Base-by-base conservation (phyloP, 2,113 vertebrate genomes). In the Sebastes schlegelii region DNA sequence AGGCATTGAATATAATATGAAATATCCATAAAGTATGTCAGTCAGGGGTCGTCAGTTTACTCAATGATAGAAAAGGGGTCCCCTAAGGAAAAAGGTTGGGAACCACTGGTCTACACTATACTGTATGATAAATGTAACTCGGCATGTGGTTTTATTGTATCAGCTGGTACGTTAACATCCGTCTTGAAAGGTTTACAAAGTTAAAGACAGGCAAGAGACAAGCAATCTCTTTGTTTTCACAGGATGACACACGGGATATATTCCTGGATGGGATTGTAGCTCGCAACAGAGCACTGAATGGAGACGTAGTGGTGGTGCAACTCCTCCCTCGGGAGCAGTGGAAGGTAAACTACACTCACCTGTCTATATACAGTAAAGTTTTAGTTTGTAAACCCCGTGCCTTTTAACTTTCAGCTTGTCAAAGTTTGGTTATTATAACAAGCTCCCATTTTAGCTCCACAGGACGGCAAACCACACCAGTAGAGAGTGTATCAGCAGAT, bases 241-340 rank as follows among this genome's bases (percentile, higher is more conserved):
- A 99, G 98, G 96, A 98, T 83, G 97, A 97, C 57, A 89, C 82
- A 10, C 91, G 96, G 0, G 98, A 99, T 86, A 97, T 99, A 89
- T 99, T 98, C 89, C 96, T 99, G 80, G 97, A 99, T 8, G 98
- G 98, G 7, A 94, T 98, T 21, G 94, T 97, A 74, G 93, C 97
- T 89, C 96, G 98, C 49, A 99, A 99, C 92, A 95, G 98, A 94
- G 97, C 98, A 3, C 93, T 99, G 82, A 99, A 99, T 12, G 97
- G 97, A 83, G 98, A 99, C 83, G 69, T 98, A 23, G 97, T 99
- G 66, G 97, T 96, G 1, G 96, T 99, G 83, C 96, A 96, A 58
- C 74, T 99, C 49, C 96, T 99, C 60, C 97, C 98, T 2, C 95
- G 92, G 73, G 97, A 98, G 4, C 97, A 98, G 12, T 98, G 98